Base-by-base conservation (phyloP, 2,888 invertebrate species). In the Baronia brevicornis region DNA sequence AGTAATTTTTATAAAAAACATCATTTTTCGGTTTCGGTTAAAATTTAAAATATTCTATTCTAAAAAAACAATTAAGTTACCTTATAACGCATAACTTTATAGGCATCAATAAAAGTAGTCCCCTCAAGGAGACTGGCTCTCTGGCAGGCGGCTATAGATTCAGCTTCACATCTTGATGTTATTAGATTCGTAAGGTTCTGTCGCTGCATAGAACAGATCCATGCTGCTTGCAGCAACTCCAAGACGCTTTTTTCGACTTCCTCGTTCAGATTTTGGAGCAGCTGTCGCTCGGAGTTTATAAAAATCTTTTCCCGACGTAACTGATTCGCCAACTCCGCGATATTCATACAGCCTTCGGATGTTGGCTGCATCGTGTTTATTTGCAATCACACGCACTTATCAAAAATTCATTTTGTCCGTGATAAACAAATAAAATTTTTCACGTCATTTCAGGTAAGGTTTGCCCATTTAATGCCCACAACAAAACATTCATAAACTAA, bases 151-250 rank as follows among this genome's bases (percentile, higher is more conserved):
- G 88, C 86, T 9, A 91, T 87, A 2, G 94, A 92, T 11, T 93
- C 90, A 28, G 90, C 88, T 54, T 94, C 93, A 28, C 91, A 89
- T 44, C 90, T 86, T 25, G 93, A 88, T 20, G 91, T 86, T 41
- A 94, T 89, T 51, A 95, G 74, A 51, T 90, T 88, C 44, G 93
- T 91, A 12, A 94, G 84, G 66, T 93, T 93, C 44, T 93, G 89
- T 45, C 93, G 88, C 72, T 96, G 96, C 70, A 95, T 94, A 2
- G 93, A 90, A 40, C 93, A 92, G 39, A 96, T 89, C 94, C 96
- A 97, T 17, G 95, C 92, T 38, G 91, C 87, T 70, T 93, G 90
- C 41, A 88, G 75, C 42, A 88, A 68, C 49, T 87, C 85, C 41
- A 84, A 59, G 6, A 86, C 84, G 53, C 79, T 85, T 40, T 74